Conservation (phyloP, 2,888 invertebrate species). For the Euplagia quadripunctaria region DNA sequence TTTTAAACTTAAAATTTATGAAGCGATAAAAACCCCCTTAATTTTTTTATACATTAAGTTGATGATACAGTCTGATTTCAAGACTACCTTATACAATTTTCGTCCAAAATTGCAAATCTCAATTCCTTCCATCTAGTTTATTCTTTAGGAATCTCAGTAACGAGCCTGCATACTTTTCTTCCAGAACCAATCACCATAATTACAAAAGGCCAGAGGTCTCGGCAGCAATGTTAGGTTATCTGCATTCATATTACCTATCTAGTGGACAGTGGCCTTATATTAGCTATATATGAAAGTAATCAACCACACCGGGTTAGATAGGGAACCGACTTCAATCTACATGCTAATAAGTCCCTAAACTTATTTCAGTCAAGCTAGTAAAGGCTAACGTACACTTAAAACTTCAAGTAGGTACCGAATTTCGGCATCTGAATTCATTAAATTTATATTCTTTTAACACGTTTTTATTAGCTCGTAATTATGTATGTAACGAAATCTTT, state of each 20-base stretch:
- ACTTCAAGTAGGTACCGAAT: not conserved
- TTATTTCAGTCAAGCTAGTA: not conserved
- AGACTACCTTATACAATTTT: not conserved
- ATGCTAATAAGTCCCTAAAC: conserved; percentile 21
- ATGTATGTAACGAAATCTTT: too few species aligned
- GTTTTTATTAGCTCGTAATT: not conserved
- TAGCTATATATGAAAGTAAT: conserved; percentile 16
- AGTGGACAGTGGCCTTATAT: conserved; percentile 6
- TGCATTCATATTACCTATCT: conserved; percentile 17
- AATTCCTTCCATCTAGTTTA: not conserved
- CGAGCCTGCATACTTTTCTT: not conserved
- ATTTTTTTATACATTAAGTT: not conserved
- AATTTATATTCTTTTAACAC: not conserved
- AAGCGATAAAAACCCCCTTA: not conserved
- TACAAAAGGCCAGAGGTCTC: not conserved
- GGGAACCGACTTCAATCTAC: conserved; percentile 22
- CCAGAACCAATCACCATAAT: not conserved
- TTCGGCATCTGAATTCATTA: not conserved
- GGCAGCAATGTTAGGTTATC: conserved; percentile 9
- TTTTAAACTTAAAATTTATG: too few species aligned
- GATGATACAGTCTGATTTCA: not conserved
- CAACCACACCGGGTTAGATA: conserved; percentile 21
- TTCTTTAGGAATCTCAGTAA: not conserved
- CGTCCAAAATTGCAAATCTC: not conserved
- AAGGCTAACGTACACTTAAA: conserved; percentile 2